phyloP scores from a whole-genome alignment of 2,797 vertebrate species.

The Lagodon rhomboides region DNA sequence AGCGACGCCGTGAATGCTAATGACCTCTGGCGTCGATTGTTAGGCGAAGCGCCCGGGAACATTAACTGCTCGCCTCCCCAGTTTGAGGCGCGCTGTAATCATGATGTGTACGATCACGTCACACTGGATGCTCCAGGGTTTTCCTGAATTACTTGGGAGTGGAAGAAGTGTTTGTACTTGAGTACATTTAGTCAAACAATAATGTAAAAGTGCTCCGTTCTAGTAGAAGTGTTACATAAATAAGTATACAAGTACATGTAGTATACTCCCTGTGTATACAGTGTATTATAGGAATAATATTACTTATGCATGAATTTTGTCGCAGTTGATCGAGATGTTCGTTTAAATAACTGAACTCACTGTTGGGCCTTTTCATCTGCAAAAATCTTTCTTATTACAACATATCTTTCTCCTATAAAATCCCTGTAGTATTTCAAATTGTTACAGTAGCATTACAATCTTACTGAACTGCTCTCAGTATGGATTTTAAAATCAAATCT shows the following conservation, averaged over 20 bases:
- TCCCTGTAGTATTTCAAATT: too few relatives aligned
- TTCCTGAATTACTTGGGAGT: neutral
- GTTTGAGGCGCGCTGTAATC: slow-evolving; percentile 5
- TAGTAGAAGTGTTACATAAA: neutral
- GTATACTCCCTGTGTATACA: too few relatives aligned
- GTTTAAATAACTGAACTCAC: too few relatives aligned
- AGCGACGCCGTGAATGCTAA: slow-evolving; percentile 70
- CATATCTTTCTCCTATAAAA: too few relatives aligned
- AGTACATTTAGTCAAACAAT: neutral
- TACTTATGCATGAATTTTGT: too few relatives aligned
- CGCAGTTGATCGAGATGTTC: too few relatives aligned
- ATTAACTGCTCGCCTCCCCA: slow-evolving; percentile 39
- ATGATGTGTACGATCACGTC: slow-evolving; percentile 10
- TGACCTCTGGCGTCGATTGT: slow-evolving; percentile 56
- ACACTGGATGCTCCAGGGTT: neutral
- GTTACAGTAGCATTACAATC: too few relatives aligned
- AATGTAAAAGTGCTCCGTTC: neutral
- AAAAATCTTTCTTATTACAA: too few relatives aligned
- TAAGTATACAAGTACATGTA: neutral
- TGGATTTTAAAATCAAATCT: too few relatives aligned
- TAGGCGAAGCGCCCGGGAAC: slow-evolving; percentile 26
- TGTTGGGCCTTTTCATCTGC: too few relatives aligned
- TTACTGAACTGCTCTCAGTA: too few relatives aligned
- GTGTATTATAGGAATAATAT: too few relatives aligned
- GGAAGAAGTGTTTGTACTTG: neutral